Evolutionary conservation across 2,888 invertebrate species (phyloP).

Genomic region (Coleophora flavipennella): DNA sequence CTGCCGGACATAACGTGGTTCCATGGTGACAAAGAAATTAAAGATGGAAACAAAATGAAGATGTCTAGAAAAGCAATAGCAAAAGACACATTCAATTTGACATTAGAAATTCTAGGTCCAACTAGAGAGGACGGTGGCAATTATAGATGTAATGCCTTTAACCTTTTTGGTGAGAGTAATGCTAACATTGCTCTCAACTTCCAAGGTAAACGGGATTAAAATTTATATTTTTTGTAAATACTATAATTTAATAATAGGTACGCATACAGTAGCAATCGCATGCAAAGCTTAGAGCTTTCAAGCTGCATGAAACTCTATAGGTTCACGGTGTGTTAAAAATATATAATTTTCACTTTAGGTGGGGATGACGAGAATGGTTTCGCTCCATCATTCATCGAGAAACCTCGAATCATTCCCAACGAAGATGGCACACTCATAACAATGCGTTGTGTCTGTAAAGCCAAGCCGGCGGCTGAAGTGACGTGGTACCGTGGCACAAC

Average conservation of each 20-base stretch:
- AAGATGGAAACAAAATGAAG: constrained; percentile 88
- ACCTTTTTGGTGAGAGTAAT: constrained; percentile 98
- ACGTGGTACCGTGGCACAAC: constrained; percentile 96
- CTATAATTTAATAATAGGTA: constrained; percentile 33
- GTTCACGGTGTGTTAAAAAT: constrained; percentile 1
- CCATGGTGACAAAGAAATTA: constrained; percentile 88
- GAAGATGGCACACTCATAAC: constrained; percentile 96
- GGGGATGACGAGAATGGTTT: constrained; percentile 93
- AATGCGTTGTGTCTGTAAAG: constrained; percentile 97
- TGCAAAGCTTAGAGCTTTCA: constrained; percentile 55
- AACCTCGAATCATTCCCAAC: constrained; percentile 99
- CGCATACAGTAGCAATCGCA: constrained; percentile 69
- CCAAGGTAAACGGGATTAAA: constrained; percentile 83
- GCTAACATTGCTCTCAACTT: constrained; percentile 99
- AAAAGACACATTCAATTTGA: constrained; percentile 92
- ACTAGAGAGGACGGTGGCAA: constrained; percentile 97
- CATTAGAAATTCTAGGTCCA: constrained; percentile 95
- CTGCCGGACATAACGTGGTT: constrained; percentile 97
- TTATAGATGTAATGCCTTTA: constrained; percentile 99
- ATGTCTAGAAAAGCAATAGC: constrained; percentile 91
- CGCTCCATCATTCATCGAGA: constrained; percentile 97
- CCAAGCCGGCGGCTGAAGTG: constrained; percentile 94
- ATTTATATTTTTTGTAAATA: constrained; percentile 19
- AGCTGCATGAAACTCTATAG: constrained; percentile 44
- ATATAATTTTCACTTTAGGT: constrained; percentile 70